These are phyloP conservation scores for Agriopis marginaria DNA, from an alignment of 2,888 invertebrate genomes.

Conservation along the genomic window DNA sequence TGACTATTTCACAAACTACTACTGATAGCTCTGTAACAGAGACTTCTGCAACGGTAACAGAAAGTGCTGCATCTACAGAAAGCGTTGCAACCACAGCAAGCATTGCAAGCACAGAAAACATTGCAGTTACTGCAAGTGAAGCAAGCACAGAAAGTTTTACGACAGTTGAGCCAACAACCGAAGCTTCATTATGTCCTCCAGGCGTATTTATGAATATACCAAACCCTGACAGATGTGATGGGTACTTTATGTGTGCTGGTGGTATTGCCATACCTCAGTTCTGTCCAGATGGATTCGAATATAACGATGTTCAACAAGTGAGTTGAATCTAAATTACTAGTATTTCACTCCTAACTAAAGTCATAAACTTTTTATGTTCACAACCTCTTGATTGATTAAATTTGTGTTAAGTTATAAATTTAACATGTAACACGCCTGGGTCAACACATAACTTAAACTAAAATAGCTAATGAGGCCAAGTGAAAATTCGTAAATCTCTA, in stretches of 20 bases:
- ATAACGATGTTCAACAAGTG: slow-evolving; percentile 49
- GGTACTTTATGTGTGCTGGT: slow-evolving; percentile 47
- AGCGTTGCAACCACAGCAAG: background rate
- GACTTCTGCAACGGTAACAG: background rate
- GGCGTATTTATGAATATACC: slow-evolving; percentile 39
- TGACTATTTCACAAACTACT: slow-evolving; percentile 10
- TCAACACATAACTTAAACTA: too few relatives aligned
- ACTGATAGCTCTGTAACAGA: background rate
- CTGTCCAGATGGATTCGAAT: slow-evolving; percentile 52
- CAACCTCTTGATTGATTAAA: too few relatives aligned
- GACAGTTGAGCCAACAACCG: background rate
- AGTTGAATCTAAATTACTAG: too few relatives aligned
- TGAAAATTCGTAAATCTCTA: too few relatives aligned
- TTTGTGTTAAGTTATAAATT: too few relatives aligned
- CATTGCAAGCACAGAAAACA: background rate
- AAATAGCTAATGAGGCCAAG: too few relatives aligned
- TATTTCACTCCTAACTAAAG: too few relatives aligned
- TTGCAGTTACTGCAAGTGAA: background rate
- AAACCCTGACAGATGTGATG: slow-evolving; percentile 37
- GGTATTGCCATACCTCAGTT: slow-evolving; percentile 38
- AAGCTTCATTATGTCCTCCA: slow-evolving; percentile 32
- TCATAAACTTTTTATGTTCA: too few relatives aligned
- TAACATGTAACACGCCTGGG: too few relatives aligned
- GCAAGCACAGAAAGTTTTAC: slow-evolving; percentile 9
- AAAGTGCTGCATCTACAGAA: background rate